phyloP scores from a whole-genome alignment of 2,113 vertebrate species.

The Barnardius zonarius region DNA sequence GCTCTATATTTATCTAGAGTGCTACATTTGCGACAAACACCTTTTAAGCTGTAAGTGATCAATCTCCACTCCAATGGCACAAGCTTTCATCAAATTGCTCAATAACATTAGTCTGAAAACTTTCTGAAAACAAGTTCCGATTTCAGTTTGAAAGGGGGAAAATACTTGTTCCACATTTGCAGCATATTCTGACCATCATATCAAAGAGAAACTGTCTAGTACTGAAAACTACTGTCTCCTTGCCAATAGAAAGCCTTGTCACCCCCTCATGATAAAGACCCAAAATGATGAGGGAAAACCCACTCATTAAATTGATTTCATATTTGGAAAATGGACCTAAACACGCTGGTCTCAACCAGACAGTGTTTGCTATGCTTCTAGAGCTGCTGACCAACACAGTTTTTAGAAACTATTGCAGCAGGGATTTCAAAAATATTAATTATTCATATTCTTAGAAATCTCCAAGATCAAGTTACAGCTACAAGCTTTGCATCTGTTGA shows the following conservation, averaged over 20 bases:
- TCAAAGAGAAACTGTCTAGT: neutral
- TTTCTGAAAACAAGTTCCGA: neutral
- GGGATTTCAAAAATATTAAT: neutral
- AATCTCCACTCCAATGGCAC: neutral
- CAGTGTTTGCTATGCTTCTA: neutral
- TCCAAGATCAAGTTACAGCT: slow-evolving; percentile 85
- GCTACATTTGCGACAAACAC: neutral
- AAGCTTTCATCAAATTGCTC: neutral
- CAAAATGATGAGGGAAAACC: neutral
- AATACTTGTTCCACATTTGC: neutral
- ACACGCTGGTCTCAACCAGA: neutral
- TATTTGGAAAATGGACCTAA: neutral
- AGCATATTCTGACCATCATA: neutral
- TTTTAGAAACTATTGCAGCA: neutral
- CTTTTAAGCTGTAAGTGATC: neutral
- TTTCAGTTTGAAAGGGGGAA: neutral
- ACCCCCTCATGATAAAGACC: neutral
- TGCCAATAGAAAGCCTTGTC: neutral
- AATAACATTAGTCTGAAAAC: neutral
- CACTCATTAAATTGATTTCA: neutral
- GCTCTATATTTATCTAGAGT: neutral
- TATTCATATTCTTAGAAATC: slow-evolving; percentile 78
- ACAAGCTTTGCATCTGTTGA: slow-evolving; percentile 91
- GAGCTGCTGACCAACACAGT: neutral
- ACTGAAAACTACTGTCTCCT: neutral